Evolutionary conservation across 1,140 invertebrate genomes (phyloP).

Genomic region (Sesamia nonagrioides): DNA sequence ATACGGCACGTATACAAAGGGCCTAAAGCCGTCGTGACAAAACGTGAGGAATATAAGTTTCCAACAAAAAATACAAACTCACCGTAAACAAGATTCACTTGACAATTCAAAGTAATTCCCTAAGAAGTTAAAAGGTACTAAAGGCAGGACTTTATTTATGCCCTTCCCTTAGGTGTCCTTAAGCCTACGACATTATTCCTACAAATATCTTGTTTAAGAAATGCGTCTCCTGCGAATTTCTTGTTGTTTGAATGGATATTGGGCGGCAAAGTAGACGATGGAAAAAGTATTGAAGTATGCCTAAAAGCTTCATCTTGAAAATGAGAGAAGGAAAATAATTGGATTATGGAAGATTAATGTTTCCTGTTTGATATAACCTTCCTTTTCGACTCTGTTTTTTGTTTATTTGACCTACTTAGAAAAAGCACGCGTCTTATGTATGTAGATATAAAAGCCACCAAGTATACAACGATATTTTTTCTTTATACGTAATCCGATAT

Average conservation of each 20-base stretch:
- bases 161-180: slow-evolving; percentile 40
- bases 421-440: no score
- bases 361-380: no score
- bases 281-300: not conserved
- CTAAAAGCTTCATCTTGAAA: not conserved
- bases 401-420: no score
- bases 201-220: slow-evolving; percentile 65
- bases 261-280: slow-evolving; percentile 21
- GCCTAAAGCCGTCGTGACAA: no score
- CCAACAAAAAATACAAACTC: slow-evolving; percentile 7
- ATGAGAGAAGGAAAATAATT: no score
- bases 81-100: slow-evolving; percentile 37
- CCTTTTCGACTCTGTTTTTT: no score
- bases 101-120: slow-evolving; percentile 35
- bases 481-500: no score
- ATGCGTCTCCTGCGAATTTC: slow-evolving; percentile 66
- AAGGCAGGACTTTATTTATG: slow-evolving; percentile 44
- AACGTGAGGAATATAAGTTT: slow-evolving; percentile 10
- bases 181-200: slow-evolving; percentile 44
- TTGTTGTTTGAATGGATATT: slow-evolving; percentile 67
- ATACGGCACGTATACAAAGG: no score
- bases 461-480: no score
- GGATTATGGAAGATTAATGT: no score
- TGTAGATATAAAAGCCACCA: no score
- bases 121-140: slow-evolving; percentile 43